Evolutionary conservation across 2,888 invertebrate genomes (phyloP).

Genomic region (Yponomeuta plumbellus): DNA sequence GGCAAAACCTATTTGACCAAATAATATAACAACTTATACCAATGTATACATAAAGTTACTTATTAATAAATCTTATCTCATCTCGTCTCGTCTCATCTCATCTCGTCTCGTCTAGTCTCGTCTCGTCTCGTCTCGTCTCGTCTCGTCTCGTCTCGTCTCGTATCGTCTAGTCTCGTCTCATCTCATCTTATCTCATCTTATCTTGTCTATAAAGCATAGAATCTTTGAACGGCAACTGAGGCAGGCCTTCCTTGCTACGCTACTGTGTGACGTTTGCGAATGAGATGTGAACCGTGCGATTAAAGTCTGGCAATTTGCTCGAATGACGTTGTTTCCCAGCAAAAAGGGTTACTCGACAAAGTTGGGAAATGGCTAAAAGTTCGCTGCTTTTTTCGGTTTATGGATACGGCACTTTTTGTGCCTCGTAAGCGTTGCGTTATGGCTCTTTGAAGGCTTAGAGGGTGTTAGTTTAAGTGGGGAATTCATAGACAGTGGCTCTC

Average conservation of each 20-base stretch:
- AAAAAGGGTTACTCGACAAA: conserved; percentile 32
- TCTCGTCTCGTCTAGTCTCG: too few relatives aligned
- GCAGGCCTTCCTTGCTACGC: background rate
- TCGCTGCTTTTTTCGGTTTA: background rate
- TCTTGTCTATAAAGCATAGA: too few relatives aligned
- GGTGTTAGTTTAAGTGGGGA: background rate
- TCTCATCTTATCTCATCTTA: too few relatives aligned
- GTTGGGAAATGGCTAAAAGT: conserved; percentile 23
- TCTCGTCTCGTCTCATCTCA: too few relatives aligned
- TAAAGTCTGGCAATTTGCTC: conserved; percentile 52
- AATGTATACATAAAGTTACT: too few relatives aligned
- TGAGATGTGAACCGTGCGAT: conserved; percentile 60
- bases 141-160: too few relatives aligned
- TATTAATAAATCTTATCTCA: too few relatives aligned
- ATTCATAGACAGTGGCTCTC: too few relatives aligned
- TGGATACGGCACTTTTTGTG: background rate
- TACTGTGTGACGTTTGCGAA: conserved; percentile 34
- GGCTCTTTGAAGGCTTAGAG: background rate
- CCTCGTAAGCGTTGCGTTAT: background rate
- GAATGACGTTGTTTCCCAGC: conserved; percentile 40
- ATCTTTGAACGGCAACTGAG: background rate
- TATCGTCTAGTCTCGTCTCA: too few relatives aligned
- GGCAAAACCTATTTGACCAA: too few relatives aligned
- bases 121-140: too few relatives aligned
- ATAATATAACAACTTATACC: too few relatives aligned